These are phyloP conservation scores for Rhinichthys klamathensis DNA, from an alignment of 2,113 vertebrate species.

Conservation along the genomic window DNA sequence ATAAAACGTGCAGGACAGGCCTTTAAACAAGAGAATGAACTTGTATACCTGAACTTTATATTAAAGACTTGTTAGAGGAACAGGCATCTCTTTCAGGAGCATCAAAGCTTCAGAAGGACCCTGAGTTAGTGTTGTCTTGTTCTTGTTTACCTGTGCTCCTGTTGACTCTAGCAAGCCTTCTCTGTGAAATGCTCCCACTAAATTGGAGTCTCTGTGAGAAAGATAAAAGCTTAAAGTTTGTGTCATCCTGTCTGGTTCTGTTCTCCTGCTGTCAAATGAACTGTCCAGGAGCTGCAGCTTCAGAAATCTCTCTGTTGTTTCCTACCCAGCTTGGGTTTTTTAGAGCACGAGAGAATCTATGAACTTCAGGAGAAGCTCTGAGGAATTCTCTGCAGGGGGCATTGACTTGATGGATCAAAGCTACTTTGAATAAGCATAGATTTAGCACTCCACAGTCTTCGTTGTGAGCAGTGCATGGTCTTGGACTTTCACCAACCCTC, in stretches of 20 bases:
- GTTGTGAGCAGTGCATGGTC: background rate
- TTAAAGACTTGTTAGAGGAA: background rate
- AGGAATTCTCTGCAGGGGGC: slow-evolving; percentile 8
- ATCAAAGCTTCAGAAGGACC: background rate
- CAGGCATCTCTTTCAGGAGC: background rate
- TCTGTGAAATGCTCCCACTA: background rate
- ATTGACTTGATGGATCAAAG: slow-evolving; percentile 38
- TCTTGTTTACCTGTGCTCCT: slow-evolving; percentile 2
- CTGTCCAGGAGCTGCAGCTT: background rate
- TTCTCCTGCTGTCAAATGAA: background rate
- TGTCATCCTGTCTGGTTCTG: slow-evolving; percentile 19
- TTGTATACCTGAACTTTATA: background rate
- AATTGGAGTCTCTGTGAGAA: slow-evolving; percentile 19
- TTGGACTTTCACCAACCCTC: background rate
- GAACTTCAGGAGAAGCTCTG: slow-evolving; percentile 13
- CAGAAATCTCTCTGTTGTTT: slow-evolving; percentile 46
- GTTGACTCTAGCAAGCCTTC: background rate
- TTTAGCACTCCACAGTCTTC: background rate
- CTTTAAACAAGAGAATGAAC: background rate
- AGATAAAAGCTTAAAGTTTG: slow-evolving; percentile 39
- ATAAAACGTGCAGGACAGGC: background rate
- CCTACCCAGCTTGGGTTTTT: slow-evolving; percentile 17
- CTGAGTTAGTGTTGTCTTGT: background rate
- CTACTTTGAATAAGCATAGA: slow-evolving; percentile 10
- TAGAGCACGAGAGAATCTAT: slow-evolving; percentile 10